These are phyloP conservation scores for Noctua pronuba DNA, from an alignment of 2,888 invertebrate genomes.

Conservation along the genomic window DNA sequence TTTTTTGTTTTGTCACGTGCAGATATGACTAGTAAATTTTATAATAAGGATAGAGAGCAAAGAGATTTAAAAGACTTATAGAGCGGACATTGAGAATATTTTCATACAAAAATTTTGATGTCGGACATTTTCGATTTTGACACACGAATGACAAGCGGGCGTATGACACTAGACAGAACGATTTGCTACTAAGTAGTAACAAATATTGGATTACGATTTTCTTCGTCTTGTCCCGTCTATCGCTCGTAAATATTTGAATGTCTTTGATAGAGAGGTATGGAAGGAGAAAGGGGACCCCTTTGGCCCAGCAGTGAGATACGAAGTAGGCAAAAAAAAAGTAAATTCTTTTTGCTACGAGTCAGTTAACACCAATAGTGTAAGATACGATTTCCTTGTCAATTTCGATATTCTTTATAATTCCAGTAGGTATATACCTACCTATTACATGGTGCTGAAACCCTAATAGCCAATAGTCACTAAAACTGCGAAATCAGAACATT, in stretches of 20 bases:
- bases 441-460: not conserved
- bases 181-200: too few species aligned
- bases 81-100: too few species aligned
- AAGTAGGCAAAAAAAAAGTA: not conserved
- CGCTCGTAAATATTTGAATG: too few species aligned
- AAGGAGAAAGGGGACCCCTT: not conserved
- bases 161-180: too few species aligned
- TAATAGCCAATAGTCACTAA: not conserved
- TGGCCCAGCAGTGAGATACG: not conserved
- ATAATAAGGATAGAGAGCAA: not conserved
- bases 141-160: too few species aligned
- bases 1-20: not conserved
- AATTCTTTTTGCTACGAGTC: not conserved
- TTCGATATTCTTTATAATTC: not conserved
- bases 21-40: not conserved
- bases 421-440: not conserved
- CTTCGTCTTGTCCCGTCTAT: too few species aligned
- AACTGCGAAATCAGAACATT: slow-evolving; percentile 20
- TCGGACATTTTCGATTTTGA: too few species aligned
- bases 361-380: not conserved
- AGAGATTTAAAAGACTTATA: too few species aligned
- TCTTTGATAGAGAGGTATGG: not conserved
- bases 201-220: too few species aligned
- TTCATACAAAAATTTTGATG: too few species aligned
- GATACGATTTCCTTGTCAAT: not conserved